phyloP scores from a whole-genome alignment of 2,797 vertebrate genomes.

The Ficedula albicollis region DNA sequence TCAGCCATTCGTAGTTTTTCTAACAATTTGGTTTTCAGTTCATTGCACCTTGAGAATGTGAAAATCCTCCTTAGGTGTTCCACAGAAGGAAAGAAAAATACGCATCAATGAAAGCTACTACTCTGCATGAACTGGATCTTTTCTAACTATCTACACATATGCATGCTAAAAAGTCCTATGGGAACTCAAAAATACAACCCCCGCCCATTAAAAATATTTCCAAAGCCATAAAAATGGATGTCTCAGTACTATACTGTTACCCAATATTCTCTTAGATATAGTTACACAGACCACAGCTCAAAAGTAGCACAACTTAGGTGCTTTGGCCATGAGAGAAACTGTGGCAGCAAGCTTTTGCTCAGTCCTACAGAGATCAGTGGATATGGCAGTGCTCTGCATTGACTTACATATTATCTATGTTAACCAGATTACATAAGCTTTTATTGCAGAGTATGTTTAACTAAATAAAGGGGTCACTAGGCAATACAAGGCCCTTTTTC shows the following conservation, averaged over 20 bases:
- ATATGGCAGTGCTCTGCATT: background rate
- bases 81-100: background rate
- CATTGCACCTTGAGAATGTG: background rate
- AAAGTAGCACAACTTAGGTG: background rate
- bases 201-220: accelerated
- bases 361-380: background rate
- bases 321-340: background rate
- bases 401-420: background rate
- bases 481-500: background rate
- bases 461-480: background rate
- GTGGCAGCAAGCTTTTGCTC: background rate
- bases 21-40: background rate
- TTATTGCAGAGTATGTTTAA: background rate
- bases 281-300: background rate
- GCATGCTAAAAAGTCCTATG: background rate
- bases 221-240: background rate
- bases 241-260: background rate
- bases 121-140: background rate
- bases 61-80: background rate
- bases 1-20: background rate
- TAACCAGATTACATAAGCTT: background rate
- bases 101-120: background rate
- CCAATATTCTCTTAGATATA: background rate
- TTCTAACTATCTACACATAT: background rate
- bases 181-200: background rate